These are phyloP conservation scores for Lerista edwardsae DNA, from an alignment of 2,797 vertebrate species.

Conservation along the genomic window DNA sequence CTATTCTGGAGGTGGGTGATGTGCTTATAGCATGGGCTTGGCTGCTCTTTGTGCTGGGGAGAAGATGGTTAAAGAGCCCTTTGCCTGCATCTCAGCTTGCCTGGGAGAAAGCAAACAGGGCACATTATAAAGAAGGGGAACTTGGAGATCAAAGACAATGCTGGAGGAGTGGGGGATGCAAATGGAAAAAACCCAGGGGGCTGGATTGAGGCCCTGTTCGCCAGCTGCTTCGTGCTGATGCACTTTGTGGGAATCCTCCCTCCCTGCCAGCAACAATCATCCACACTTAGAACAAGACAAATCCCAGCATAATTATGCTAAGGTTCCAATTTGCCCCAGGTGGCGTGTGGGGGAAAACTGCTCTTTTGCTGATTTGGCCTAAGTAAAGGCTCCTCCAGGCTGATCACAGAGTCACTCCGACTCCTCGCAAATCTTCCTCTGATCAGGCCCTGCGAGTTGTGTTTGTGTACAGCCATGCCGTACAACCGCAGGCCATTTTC, in stretches of 20 bases:
- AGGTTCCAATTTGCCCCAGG: not conserved
- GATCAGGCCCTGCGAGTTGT: not conserved
- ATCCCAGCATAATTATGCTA: not conserved
- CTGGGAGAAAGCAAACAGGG: too few species aligned
- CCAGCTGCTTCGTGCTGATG: not conserved
- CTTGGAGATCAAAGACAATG: too few species aligned
- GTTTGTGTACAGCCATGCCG: not conserved
- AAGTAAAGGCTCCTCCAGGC: not conserved
- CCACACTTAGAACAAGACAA: too few species aligned
- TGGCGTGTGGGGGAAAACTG: not conserved
- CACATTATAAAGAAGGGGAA: not conserved
- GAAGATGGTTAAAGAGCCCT: not conserved
- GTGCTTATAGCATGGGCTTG: not conserved
- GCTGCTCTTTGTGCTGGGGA: not conserved
- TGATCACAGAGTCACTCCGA: not conserved
- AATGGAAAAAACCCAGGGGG: not conserved
- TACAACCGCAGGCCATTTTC: not conserved
- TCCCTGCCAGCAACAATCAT: too few species aligned
- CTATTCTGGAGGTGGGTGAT: too few species aligned
- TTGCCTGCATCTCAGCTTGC: too few species aligned
- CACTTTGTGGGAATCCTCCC: not conserved
- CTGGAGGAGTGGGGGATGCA: not conserved
- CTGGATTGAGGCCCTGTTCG: not conserved
- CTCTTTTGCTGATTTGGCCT: not conserved
- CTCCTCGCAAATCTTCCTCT: not conserved